A percentile compares a stretch with the other conserved stretches of the same genome.
These are phyloP conservation scores for Thermophis baileyi DNA, from an alignment of 2,113 vertebrate species.

Conservation along the genomic window DNA sequence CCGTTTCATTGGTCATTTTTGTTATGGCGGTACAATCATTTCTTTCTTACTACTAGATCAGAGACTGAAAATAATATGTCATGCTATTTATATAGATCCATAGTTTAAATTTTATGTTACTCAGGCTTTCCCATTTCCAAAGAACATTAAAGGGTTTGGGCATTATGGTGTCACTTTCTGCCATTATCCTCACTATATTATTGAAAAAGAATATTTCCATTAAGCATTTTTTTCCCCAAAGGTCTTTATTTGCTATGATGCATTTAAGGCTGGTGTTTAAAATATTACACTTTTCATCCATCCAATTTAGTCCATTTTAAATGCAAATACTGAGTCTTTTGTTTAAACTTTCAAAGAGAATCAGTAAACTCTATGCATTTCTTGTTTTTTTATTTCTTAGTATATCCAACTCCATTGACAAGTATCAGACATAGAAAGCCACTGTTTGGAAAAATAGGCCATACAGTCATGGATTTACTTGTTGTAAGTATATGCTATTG, in stretches of 20 bases:
- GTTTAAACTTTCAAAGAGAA: background rate
- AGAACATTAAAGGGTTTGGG: background rate
- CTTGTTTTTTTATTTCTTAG: constrained; percentile 62
- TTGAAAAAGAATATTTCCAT: background rate
- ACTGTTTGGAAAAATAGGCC: constrained; percentile 88
- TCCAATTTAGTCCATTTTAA: background rate
- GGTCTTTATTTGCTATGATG: background rate
- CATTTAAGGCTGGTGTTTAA: background rate
- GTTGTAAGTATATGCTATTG: constrained; percentile 78
- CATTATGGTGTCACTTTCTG: background rate
- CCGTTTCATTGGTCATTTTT: background rate
- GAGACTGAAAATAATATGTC: background rate
- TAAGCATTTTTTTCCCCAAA: background rate
- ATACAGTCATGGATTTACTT: constrained; percentile 92
- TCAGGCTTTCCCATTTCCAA: background rate
- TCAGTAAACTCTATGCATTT: background rate
- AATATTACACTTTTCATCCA: background rate
- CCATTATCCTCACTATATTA: background rate
- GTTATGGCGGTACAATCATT: background rate
- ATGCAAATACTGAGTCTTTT: background rate
- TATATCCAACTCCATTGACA: constrained; percentile 78
- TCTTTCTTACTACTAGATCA: background rate
- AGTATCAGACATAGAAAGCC: constrained; percentile 84
- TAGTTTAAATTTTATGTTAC: background rate
- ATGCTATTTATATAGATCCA: background rate